These are phyloP conservation scores for Sorex araneus DNA, from an alignment of 2,113 vertebrate species.

Conservation along the genomic window DNA sequence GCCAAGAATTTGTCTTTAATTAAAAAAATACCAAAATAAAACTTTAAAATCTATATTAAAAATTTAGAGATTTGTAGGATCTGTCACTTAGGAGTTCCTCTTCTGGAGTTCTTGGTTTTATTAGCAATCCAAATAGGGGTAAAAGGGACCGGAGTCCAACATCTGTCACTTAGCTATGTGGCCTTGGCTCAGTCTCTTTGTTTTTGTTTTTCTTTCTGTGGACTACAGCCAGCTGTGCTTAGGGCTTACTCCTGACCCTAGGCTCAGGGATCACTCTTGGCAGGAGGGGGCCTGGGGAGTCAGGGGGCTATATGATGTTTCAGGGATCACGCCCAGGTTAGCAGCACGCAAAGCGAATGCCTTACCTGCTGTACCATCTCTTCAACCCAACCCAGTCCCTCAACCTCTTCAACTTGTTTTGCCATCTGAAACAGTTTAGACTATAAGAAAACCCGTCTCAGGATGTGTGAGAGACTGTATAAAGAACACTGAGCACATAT, in stretches of 20 bases:
- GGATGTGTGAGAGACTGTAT: neutral
- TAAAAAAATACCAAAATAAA: slow-evolving; percentile 22
- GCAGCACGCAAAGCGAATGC: too few species aligned
- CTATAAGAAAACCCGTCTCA: neutral
- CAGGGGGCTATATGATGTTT: too few species aligned
- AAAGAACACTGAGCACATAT: neutral
- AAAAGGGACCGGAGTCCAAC: neutral
- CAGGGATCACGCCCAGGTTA: too few species aligned
- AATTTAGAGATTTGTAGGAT: slow-evolving; percentile 10
- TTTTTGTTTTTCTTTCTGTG: neutral
- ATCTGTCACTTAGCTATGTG: neutral
- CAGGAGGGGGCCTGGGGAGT: too few species aligned
- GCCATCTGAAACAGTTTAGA: slow-evolving; percentile 16
- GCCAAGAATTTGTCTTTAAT: slow-evolving; percentile 21
- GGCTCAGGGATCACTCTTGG: too few species aligned
- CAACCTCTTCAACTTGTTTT: neutral
- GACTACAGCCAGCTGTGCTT: too few species aligned
- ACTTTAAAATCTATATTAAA: slow-evolving; percentile 40
- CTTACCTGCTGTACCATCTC: too few species aligned
- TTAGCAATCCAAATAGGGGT: neutral
- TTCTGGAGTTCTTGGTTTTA: slow-evolving; percentile 15
- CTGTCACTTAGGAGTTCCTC: neutral
- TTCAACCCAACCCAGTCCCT: too few species aligned
- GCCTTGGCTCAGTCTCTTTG: neutral
- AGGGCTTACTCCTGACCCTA: too few species aligned